Percentiles rank a stretch among this genome's conserved stretches.
Evolutionary conservation across 2,797 vertebrate genomes (phyloP).

Genomic region (Scyliorhinus canicula): DNA sequence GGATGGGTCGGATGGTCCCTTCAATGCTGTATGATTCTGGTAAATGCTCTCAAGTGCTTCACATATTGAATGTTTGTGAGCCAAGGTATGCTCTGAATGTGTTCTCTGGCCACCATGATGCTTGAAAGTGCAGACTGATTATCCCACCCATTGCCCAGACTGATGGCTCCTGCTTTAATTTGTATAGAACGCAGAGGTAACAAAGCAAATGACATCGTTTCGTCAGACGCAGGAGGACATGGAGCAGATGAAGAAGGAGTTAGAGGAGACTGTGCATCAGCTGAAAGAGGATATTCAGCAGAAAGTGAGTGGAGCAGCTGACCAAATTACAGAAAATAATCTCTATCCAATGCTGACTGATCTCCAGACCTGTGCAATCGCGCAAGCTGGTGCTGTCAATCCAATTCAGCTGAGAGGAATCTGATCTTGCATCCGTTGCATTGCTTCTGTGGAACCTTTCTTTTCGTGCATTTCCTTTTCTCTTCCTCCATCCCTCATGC

Average conservation of each 20-base stretch:
- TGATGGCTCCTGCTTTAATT: slow-evolving; percentile 38
- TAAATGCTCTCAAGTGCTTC: background rate
- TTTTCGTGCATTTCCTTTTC: background rate
- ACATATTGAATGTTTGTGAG: background rate
- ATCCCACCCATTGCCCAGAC: background rate
- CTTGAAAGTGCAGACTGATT: background rate
- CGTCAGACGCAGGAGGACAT: slow-evolving; percentile 79
- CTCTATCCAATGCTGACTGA: background rate
- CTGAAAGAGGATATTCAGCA: slow-evolving; percentile 69
- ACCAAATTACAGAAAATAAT: background rate
- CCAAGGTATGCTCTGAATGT: background rate
- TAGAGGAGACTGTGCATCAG: slow-evolving; percentile 76
- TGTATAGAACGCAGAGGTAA: slow-evolving; percentile 86
- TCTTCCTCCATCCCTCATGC: background rate
- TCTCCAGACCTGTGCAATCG: background rate
- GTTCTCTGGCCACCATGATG: too few relatives aligned
- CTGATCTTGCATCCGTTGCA: background rate
- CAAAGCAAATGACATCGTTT: slow-evolving; percentile 81
- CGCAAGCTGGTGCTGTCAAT: background rate
- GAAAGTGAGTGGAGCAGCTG: slow-evolving; percentile 60
- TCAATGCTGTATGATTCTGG: background rate
- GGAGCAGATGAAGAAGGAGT: slow-evolving; percentile 75
- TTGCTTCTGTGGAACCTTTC: background rate
- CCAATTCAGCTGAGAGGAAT: too few relatives aligned
- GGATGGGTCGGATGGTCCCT: background rate